Evolutionary conservation across 2,888 invertebrate species (phyloP).

Genomic region (Ditula angustiorana): DNA sequence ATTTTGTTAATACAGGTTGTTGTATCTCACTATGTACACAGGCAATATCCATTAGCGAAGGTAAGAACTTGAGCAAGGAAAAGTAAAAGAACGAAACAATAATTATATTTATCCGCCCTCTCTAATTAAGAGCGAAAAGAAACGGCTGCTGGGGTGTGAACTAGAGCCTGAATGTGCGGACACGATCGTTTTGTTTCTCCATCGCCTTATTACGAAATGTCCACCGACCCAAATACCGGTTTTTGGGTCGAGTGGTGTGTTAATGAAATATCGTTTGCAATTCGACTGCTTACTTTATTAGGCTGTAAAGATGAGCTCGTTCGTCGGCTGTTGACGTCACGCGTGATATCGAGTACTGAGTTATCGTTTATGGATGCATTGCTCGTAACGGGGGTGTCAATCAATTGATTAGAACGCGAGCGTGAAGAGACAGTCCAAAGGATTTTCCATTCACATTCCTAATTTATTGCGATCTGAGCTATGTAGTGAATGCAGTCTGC

Average conservation of each 20-base stretch:
- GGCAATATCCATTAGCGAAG: constrained; percentile 22
- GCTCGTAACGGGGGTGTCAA: neutral
- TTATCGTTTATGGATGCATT: constrained; percentile 19
- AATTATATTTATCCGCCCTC: constrained; percentile 32
- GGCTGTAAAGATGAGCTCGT: constrained; percentile 55
- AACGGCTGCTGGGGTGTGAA: constrained; percentile 33
- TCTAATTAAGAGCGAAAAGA: constrained; percentile 29
- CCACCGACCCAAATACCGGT: constrained; percentile 61
- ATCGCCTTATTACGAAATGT: constrained; percentile 53
- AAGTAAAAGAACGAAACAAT: constrained; percentile 29
- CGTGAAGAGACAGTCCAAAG: neutral
- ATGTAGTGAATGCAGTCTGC: too few relatives aligned
- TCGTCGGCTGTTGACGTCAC: constrained; percentile 51
- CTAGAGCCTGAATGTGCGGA: constrained; percentile 62
- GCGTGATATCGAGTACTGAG: constrained; percentile 10
- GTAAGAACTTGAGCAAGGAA: constrained; percentile 12
- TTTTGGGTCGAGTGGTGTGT: constrained; percentile 70
- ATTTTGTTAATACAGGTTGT: too few relatives aligned
- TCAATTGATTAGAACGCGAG: neutral
- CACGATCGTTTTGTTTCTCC: constrained; percentile 55
- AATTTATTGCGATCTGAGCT: neutral
- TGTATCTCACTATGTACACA: neutral
- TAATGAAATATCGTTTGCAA: constrained; percentile 76
- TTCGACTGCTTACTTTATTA: constrained; percentile 65
- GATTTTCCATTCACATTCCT: neutral